phyloP scores from a whole-genome alignment of 2,797 vertebrate genomes.

The Furcifer pardalis region DNA sequence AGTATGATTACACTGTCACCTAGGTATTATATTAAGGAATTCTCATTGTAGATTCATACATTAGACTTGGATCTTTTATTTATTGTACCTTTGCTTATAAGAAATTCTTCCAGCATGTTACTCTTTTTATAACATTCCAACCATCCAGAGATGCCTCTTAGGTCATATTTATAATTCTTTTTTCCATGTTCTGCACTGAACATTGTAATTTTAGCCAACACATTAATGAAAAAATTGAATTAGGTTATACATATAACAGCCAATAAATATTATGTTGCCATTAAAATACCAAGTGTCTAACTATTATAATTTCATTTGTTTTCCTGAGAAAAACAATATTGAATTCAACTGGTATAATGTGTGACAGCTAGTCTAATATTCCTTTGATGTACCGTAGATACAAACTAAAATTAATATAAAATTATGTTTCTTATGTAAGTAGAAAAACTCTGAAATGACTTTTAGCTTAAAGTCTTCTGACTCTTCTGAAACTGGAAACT shows the following conservation, averaged over 20 bases:
- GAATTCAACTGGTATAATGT: neutral
- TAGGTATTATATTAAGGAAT: conserved; percentile 38
- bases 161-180: neutral
- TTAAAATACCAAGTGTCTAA: neutral
- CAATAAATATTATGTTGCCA: neutral
- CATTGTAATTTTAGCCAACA: neutral
- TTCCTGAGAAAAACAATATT: neutral
- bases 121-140: neutral
- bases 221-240: neutral
- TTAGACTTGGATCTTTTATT: conserved; percentile 16
- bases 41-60: conserved; percentile 21
- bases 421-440: neutral
- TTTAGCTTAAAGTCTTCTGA: no score
- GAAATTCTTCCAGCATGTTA: neutral
- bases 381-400: neutral
- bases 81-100: neutral
- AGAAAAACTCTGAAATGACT: neutral
- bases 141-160: neutral
- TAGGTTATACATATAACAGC: neutral
- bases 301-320: neutral
- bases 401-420: neutral
- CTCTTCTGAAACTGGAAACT: neutral
- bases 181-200: neutral
- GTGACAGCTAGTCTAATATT: neutral
- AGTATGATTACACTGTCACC: no score